These are phyloP conservation scores for Gortyna flavago DNA, from an alignment of 2,888 invertebrate genomes.

Conservation along the genomic window DNA sequence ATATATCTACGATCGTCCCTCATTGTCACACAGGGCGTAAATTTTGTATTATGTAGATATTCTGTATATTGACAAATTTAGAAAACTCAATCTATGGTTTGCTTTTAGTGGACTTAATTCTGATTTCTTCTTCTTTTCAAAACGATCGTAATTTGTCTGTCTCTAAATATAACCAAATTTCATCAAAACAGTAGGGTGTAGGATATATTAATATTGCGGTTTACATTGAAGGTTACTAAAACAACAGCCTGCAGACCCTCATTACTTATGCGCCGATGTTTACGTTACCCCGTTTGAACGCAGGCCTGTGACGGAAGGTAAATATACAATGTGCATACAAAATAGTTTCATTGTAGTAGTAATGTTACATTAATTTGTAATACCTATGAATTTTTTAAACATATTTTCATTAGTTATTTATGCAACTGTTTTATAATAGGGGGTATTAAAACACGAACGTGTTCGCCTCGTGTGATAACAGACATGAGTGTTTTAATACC, in stretches of 20 bases:
- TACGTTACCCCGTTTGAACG: constrained; percentile 7
- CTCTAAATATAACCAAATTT: too few relatives aligned
- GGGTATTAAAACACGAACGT: too few relatives aligned
- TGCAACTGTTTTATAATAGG: too few relatives aligned
- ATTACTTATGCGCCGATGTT: constrained; percentile 35
- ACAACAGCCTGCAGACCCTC: neutral
- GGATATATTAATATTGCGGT: neutral
- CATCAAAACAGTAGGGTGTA: too few relatives aligned
- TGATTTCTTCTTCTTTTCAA: too few relatives aligned
- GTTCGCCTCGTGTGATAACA: too few relatives aligned
- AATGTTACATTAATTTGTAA: neutral
- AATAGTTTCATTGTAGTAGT: neutral
- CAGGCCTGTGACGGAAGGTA: constrained; percentile 2
- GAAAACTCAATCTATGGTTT: neutral
- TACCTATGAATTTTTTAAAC: neutral
- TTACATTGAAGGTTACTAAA: constrained; percentile 4
- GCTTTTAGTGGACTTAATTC: neutral
- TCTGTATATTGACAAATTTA: neutral
- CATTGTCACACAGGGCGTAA: too few relatives aligned
- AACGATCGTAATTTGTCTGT: too few relatives aligned
- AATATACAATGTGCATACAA: neutral
- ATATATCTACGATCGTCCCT: too few relatives aligned
- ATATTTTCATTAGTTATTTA: too few relatives aligned
- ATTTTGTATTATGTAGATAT: too few relatives aligned
- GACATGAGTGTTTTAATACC: too few relatives aligned